Percentiles rank a stretch among this genome's conserved stretches.
phyloP scores from a whole-genome alignment of 1,140 invertebrate species.

The Trichonephila clavipes region DNA sequence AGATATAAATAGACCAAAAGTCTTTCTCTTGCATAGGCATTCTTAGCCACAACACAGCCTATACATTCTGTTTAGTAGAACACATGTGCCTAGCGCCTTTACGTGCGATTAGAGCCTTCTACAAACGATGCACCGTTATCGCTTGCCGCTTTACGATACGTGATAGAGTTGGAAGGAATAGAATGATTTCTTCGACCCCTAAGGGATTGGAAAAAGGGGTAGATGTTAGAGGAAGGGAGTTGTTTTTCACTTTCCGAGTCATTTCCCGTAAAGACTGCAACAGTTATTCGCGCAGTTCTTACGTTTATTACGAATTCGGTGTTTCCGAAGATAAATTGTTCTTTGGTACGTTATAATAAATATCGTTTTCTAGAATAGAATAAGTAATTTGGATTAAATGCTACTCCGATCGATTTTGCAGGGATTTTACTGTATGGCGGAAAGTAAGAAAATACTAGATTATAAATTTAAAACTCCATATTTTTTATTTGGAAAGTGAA shows the following conservation, averaged over 20 bases:
- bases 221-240: not conserved
- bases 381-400: too few relatives aligned
- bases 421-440: too few relatives aligned
- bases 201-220: not conserved
- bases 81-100: not conserved
- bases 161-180: not conserved
- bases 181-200: not conserved
- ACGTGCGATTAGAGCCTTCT: conserved; percentile 6
- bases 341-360: too few relatives aligned
- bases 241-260: not conserved
- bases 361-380: too few relatives aligned
- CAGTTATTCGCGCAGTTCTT: not conserved
- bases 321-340: too few relatives aligned
- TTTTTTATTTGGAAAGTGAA: too few relatives aligned
- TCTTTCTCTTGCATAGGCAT: too few relatives aligned
- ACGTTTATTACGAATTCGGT: not conserved
- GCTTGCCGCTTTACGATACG: conserved; percentile 10
- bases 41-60: too few relatives aligned
- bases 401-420: too few relatives aligned
- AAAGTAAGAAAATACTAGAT: too few relatives aligned
- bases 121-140: conserved; percentile 20
- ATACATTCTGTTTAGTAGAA: not conserved
- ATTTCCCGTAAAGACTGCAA: not conserved
- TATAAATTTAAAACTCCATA: too few relatives aligned
- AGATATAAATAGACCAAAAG: too few relatives aligned